Base-by-base conservation (phyloP, 1,140 invertebrate genomes). In the Hylaeus volcanicus region DNA sequence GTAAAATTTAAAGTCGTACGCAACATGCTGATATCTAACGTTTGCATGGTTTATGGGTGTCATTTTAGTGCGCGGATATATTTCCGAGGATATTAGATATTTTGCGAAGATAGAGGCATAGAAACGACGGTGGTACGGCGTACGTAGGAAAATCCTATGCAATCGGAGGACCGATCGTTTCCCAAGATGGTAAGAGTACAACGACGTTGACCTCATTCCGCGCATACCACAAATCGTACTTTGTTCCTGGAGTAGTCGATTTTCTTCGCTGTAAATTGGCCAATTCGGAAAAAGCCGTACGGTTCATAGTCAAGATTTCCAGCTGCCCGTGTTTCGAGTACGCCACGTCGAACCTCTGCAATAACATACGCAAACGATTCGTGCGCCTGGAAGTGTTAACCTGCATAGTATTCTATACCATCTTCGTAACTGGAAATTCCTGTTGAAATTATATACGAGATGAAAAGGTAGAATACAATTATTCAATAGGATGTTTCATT, bases 81-180 rank as follows among this genome's bases (percentile, higher is more conserved):
- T 72, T 76, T 74, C 77, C 64, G 43, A 68, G 71, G 73, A 76
- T 72, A 75, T 64, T 74, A 83, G 84, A 84, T 85, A 75, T 80
- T 79, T 85, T 45, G 43, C n/a, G 45, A 12, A 63, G 72, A 80
- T 80, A 61, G 43, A 58, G 5, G n/a, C 58, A 45, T 58, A 48
- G n/a, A 58, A 80, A 61, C 37, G 45, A 58, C 56, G 43, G 26
- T 43, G 48, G n/a, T 39, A 60, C 9, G 51, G 63, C n/a, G n/a
- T 15, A 60, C 14, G 55, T 72, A 74, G 70, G 68, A 71, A 86
- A 74, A 66, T 72, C 14, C 63, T 76, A 58, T 58, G 58, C 63
- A 53, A 81, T 58, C 61, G 43, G 43, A 39, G 39, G 51, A 72
- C 53, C 64, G 53, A 72, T 80, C 66, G 60, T 66, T 11, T 45